These are phyloP conservation scores for Haliclystus octoradiatus DNA, from an alignment of 30 jellyfish, hydroid and myxozoan genomes.

Conservation along the genomic window DNA sequence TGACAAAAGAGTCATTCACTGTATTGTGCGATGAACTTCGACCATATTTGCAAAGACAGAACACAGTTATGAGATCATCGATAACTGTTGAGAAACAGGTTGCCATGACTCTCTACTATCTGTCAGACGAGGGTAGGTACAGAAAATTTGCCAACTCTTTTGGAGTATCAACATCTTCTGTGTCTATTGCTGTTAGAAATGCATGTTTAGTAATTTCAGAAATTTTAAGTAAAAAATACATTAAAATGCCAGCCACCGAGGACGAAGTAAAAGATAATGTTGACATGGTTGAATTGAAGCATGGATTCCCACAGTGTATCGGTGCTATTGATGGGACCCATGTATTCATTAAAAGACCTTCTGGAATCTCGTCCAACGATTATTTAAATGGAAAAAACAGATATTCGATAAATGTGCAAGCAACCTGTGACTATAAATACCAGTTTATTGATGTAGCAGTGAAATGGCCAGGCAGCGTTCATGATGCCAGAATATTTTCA, in stretches of 20 bases:
- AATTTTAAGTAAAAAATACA: conserved; percentile 20
- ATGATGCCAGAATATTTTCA: conserved; percentile 44
- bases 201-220: conserved; percentile 16
- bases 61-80: conserved; percentile 11
- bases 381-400: conserved; percentile 39
- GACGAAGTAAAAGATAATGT: background rate
- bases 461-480: conserved; percentile 74
- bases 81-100: conserved; percentile 34
- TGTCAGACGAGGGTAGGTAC: no score
- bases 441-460: conserved; percentile 34
- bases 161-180: conserved; percentile 12
- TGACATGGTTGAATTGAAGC: background rate
- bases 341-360: conserved; percentile 40
- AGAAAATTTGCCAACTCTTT: no score
- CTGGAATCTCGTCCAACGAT: conserved; percentile 52
- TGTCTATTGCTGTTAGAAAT: conserved; percentile 11
- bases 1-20: conserved; percentile 1
- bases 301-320: no score
- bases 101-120: conserved; percentile 16
- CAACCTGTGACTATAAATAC: conserved; percentile 50
- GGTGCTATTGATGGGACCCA: conserved; percentile 75
- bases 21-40: conserved; percentile 1
- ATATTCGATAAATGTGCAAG: conserved; percentile 48
- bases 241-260: conserved; percentile 10
- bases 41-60: no score